A percentile compares a stretch with the other conserved stretches of the same genome.
phyloP scores from a whole-genome alignment of 2,113 vertebrate genomes.

The Brachyhypopomus gauderio region DNA sequence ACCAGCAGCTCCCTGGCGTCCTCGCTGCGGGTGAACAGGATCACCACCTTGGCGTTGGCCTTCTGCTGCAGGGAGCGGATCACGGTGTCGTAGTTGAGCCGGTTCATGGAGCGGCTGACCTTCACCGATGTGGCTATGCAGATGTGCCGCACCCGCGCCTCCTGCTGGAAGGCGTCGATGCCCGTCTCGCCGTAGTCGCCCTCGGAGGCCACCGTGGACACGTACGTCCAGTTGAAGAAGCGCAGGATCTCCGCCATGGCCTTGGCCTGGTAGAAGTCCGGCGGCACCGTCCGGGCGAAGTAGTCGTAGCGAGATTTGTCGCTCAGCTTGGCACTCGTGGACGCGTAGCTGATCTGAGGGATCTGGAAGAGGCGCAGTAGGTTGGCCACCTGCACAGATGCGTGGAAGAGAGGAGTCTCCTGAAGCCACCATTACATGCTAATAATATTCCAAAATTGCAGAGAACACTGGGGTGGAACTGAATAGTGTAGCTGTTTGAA shows the following conservation, averaged over 20 bases:
- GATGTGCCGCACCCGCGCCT: slow-evolving; percentile 93
- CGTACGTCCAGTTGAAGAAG: slow-evolving; percentile 99
- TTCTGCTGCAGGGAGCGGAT: slow-evolving; percentile 93
- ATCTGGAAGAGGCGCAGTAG: slow-evolving; percentile 96
- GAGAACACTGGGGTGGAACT: too few relatives aligned
- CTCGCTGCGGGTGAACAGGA: slow-evolving; percentile 93
- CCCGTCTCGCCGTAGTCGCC: slow-evolving; percentile 96
- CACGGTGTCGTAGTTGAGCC: slow-evolving; percentile 85
- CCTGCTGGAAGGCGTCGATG: slow-evolving; percentile 95
- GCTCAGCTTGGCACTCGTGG: slow-evolving; percentile 97
- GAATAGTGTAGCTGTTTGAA: too few relatives aligned
- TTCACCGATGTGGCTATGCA: slow-evolving; percentile 97
- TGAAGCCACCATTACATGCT: neutral
- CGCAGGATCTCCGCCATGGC: slow-evolving; percentile 97
- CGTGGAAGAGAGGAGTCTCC: neutral
- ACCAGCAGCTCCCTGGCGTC: slow-evolving; percentile 91
- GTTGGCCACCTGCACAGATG: slow-evolving; percentile 85
- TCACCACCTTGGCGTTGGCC: slow-evolving; percentile 90
- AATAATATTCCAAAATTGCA: too few relatives aligned
- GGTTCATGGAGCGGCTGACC: slow-evolving; percentile 94
- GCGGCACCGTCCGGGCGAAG: slow-evolving; percentile 94
- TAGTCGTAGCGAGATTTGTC: slow-evolving; percentile 98
- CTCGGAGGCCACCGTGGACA: slow-evolving; percentile 95
- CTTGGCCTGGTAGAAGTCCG: slow-evolving; percentile 98
- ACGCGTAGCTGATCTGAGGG: slow-evolving; percentile 98